Percentiles rank a stretch among this genome's conserved stretches.
phyloP scores from a whole-genome alignment of 2,797 vertebrate species.

The Brotula barbata region DNA sequence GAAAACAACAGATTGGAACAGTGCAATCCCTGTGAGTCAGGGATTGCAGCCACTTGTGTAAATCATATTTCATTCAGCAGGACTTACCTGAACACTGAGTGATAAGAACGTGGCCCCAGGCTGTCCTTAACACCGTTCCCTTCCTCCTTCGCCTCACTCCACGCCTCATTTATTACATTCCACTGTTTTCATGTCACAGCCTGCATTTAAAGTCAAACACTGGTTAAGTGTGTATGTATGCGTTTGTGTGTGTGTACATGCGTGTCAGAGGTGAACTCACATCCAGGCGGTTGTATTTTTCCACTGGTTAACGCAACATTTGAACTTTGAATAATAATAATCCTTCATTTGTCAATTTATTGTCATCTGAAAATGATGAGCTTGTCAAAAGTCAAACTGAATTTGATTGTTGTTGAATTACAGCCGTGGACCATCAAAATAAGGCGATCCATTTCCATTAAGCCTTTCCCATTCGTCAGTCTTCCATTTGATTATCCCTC shows the following conservation, averaged over 20 bases:
- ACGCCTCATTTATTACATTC: constrained; percentile 49
- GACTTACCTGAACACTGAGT: constrained; percentile 36
- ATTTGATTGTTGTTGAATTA: constrained; percentile 1
- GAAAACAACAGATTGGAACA: constrained; percentile 15
- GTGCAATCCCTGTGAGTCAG: constrained; percentile 55
- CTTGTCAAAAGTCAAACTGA: not conserved
- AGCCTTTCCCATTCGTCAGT: constrained; percentile 5
- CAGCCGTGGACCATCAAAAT: not conserved
- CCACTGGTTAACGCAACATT: not conserved
- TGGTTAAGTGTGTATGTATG: constrained; percentile 11
- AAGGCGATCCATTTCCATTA: constrained; percentile 17
- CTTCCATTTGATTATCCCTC: constrained; percentile 26
- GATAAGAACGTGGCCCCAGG: constrained; percentile 50
- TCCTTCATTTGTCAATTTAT: too few species aligned
- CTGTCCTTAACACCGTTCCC: constrained; percentile 46
- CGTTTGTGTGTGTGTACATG: not conserved
- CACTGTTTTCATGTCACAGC: constrained; percentile 50
- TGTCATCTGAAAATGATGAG: not conserved
- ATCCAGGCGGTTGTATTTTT: not conserved
- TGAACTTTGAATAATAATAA: constrained; percentile 3
- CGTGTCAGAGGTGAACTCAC: constrained; percentile 13
- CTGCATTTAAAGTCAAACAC: constrained; percentile 24
- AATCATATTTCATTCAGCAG: constrained; percentile 34
- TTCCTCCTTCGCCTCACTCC: constrained; percentile 12
- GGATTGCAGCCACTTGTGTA: constrained; percentile 45